Conservation (phyloP, 2,888 invertebrate species). For the Troglohyphantes excavatus region DNA sequence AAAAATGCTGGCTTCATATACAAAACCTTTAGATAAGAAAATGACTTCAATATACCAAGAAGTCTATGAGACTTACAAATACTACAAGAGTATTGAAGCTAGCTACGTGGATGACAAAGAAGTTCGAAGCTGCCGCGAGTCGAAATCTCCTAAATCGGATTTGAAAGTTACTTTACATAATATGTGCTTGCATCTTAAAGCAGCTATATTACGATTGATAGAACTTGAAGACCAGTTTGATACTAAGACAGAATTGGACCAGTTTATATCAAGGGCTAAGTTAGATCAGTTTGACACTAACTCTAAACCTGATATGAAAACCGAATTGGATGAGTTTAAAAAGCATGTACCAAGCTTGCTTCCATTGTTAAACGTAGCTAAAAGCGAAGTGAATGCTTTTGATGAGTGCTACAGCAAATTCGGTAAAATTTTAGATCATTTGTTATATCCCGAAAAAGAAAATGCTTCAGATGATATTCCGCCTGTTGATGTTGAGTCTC, state of each 20-base stretch:
- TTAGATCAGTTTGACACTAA: neutral
- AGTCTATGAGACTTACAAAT: constrained; percentile 24
- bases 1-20: neutral
- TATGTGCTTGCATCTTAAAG: constrained; percentile 67
- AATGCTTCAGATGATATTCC: neutral
- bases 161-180: constrained; percentile 51
- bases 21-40: constrained; percentile 3
- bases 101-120: neutral
- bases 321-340: neutral
- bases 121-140: neutral
- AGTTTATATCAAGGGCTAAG: neutral
- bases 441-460: constrained; percentile 16
- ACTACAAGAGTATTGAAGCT: constrained; percentile 54
- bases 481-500: neutral
- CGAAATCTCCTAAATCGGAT: neutral
- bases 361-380: constrained; percentile 4
- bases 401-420: constrained; percentile 24
- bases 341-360: neutral
- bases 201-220: constrained; percentile 44
- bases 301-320: neutral
- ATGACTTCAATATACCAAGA: neutral
- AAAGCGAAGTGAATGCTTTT: constrained; percentile 16
- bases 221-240: constrained; percentile 51
- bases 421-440: neutral
- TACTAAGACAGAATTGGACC: neutral